These are phyloP conservation scores for Myopa testacea DNA, from an alignment of 2,888 invertebrate species.

Conservation along the genomic window DNA sequence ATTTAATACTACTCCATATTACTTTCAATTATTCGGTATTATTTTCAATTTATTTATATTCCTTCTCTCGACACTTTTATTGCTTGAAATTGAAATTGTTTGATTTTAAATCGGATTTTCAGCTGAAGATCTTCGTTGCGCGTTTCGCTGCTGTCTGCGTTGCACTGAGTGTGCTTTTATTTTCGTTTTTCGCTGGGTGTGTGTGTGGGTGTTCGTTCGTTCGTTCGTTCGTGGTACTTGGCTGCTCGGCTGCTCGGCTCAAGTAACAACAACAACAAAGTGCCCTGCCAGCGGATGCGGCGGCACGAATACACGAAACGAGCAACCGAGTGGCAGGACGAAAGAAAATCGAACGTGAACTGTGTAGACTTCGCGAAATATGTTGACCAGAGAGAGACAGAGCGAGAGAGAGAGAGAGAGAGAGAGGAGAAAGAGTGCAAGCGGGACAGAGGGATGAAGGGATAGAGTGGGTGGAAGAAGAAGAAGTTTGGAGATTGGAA, in stretches of 20 bases:
- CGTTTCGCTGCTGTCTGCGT: slow-evolving; percentile 34
- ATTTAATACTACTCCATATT: neutral
- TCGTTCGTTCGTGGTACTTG: neutral
- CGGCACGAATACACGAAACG: neutral
- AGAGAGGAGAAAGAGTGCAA: neutral
- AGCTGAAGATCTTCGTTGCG: slow-evolving; percentile 14
- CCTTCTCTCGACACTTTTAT: neutral
- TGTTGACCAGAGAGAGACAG: neutral
- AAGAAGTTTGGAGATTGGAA: neutral
- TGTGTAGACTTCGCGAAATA: neutral
- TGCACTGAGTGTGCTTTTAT: slow-evolving; percentile 27
- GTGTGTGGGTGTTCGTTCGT: neutral
- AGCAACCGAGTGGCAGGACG: neutral
- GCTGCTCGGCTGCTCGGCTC: slow-evolving; percentile 14
- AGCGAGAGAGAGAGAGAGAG: neutral
- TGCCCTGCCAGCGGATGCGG: neutral
- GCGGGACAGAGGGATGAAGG: neutral
- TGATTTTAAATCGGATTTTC: neutral
- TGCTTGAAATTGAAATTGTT: neutral
- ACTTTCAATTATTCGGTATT: neutral
- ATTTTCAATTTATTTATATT: neutral
- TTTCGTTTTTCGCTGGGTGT: slow-evolving; percentile 4
- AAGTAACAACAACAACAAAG: neutral
- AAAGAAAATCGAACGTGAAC: neutral
- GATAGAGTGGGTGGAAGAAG: neutral